These are phyloP conservation scores for Cosmorhoe ocellata DNA, from an alignment of 2,888 invertebrate genomes.

Conservation along the genomic window DNA sequence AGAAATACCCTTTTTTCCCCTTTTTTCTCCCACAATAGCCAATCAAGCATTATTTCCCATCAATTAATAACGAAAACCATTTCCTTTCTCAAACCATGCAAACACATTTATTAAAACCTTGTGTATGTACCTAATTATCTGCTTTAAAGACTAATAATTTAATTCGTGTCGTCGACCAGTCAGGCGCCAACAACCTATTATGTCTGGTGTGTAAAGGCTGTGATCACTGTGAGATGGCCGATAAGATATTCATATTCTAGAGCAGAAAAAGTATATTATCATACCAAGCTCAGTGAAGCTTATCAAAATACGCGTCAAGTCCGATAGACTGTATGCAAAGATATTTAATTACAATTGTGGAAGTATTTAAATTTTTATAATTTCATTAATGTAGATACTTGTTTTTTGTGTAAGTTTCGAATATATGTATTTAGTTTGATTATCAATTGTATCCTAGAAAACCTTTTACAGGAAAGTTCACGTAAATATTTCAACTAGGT, in stretches of 20 bases:
- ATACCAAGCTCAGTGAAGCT: conserved; percentile 4
- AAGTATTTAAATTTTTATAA: no score
- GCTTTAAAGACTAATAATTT: conserved; percentile 28
- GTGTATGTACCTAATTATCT: conserved; percentile 13
- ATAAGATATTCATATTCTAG: background rate
- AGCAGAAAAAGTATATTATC: conserved; percentile 7
- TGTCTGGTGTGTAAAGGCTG: conserved; percentile 17
- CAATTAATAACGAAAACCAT: background rate
- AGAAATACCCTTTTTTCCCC: no score
- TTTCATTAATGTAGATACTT: no score
- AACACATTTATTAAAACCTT: conserved; percentile 5
- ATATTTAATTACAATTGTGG: no score
- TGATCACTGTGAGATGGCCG: conserved; percentile 11
- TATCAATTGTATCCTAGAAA: no score
- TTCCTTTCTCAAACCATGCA: conserved; percentile 5
- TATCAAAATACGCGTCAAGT: background rate
- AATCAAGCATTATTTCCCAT: no score
- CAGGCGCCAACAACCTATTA: conserved; percentile 34
- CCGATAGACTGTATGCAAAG: no score
- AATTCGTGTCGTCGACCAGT: conserved; percentile 29
- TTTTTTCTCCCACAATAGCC: no score
- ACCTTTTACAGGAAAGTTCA: no score
- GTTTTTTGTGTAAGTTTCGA: no score
- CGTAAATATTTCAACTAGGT: no score
- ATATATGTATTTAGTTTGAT: no score